A percentile compares a stretch with the other conserved stretches of the same genome.
Conservation (phyloP, 2,113 vertebrate species). For the Pongo pygmaeus region DNA sequence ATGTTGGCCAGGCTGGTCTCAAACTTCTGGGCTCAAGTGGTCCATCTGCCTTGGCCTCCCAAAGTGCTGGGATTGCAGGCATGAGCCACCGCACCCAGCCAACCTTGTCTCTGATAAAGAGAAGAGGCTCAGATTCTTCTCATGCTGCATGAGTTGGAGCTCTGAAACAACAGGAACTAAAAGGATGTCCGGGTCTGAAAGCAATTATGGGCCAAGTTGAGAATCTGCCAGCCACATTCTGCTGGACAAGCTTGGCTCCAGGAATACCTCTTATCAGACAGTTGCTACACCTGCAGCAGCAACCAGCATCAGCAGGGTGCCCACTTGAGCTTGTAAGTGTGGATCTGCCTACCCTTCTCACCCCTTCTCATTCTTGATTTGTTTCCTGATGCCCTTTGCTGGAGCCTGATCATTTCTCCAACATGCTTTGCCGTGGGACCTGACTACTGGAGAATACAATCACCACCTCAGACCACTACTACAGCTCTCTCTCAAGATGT, state of each 20-base stretch:
- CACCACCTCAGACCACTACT: background rate
- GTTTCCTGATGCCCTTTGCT: background rate
- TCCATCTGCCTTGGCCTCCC: too few species aligned
- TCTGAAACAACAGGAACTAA: background rate
- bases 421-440: background rate
- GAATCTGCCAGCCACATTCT: background rate
- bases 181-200: background rate
- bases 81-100: too few species aligned
- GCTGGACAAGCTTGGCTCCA: background rate
- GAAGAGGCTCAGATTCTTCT: background rate
- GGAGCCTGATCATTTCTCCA: background rate
- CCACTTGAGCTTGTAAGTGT: background rate
- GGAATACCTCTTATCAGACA: background rate
- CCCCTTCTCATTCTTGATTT: background rate
- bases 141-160: background rate
- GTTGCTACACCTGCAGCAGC: rapidly evolving
- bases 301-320: background rate
- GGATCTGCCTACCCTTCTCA: background rate
- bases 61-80: too few species aligned
- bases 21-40: too few species aligned
- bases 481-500: background rate
- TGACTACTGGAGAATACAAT: background rate
- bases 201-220: background rate
- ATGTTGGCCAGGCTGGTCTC: too few species aligned
- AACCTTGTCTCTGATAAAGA: background rate